Base-by-base conservation (phyloP, 2,888 invertebrate genomes). In the Pristionchus mayeri region DNA sequence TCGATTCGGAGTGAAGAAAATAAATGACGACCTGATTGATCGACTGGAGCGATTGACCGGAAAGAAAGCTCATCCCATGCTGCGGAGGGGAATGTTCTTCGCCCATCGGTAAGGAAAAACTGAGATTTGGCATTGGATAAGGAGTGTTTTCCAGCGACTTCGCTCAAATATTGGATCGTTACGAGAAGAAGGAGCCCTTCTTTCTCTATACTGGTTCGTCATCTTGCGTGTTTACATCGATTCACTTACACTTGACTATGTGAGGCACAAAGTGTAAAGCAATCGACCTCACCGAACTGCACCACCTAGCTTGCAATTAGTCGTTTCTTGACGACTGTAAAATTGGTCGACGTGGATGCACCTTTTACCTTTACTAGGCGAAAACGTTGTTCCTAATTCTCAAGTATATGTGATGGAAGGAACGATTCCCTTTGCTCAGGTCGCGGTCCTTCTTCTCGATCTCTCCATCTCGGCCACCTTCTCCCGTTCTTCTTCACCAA, bases 41-140 rank as follows among this genome's bases (percentile, higher is more conserved):
- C n/a, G n/a, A n/a, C n/a, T n/a, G n/a, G n/a, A n/a, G n/a, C n/a
- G n/a, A n/a, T n/a, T n/a, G n/a, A 97, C 96, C 0, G 96, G 96
- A 2, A 95, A 95, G 90, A 94, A 95, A 92, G 96, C 95, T 0
- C 99, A 99, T 94, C 97, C 96, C 93, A 95, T 98, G 79, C 94
- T 99, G 21, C 94, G 95, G 88, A 95, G 99, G 89, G 97, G 97
- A 24, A 96, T 98, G 93, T 98, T 99, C 93, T 99, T 99, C 94
- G 98, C 98, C 0, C 98, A 99, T 93, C 95, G 98, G 94, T 94
- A 87, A 44, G 80, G n/a, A 27, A 11, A 34, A 18, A 21, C 24
- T 63, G 50, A 9, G 7, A 30, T 79, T 24, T 78, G 0, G 21
- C 63, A 76, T 13, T 48, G 18, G 3, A 21, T 85, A 40, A 24